Conservation (phyloP, 2,113 vertebrate species). For the Amia ocellicauda region DNA sequence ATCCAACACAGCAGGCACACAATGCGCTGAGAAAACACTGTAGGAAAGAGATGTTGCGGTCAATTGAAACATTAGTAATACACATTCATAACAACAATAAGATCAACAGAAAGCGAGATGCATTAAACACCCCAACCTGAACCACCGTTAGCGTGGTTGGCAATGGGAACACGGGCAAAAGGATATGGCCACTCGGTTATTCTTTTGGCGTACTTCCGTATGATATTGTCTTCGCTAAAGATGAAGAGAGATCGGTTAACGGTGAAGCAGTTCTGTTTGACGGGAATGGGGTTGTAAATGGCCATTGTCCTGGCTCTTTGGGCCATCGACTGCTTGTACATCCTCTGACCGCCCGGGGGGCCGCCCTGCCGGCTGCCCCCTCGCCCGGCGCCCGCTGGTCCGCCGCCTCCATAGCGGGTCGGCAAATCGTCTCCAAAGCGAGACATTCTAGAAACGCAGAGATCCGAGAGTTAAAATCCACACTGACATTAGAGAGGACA, state of each 20-base stretch:
- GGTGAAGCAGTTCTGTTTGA: constrained; percentile 94
- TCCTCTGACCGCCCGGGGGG: constrained; percentile 73
- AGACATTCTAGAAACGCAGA: constrained; percentile 75
- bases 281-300: constrained; percentile 95
- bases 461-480: constrained; percentile 67
- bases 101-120: no score
- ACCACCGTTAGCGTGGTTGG: no score
- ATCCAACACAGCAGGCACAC: no score
- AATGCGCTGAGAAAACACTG: no score
- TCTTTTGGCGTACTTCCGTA: constrained; percentile 95
- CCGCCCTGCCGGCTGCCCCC: constrained; percentile 76
- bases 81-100: no score
- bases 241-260: constrained; percentile 96
- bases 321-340: constrained; percentile 94
- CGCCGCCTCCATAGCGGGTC: constrained; percentile 74
- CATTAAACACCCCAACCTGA: no score
- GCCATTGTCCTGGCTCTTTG: constrained; percentile 96
- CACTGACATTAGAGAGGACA: constrained; percentile 62
- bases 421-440: constrained; percentile 90
- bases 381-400: constrained; percentile 66
- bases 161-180: constrained; percentile 53
- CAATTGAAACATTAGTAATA: no score
- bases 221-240: constrained; percentile 96
- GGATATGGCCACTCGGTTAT: constrained; percentile 99
- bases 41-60: no score